These are phyloP conservation scores for Zele albiditarsus DNA, from an alignment of 2,888 invertebrate species.

Conservation along the genomic window DNA sequence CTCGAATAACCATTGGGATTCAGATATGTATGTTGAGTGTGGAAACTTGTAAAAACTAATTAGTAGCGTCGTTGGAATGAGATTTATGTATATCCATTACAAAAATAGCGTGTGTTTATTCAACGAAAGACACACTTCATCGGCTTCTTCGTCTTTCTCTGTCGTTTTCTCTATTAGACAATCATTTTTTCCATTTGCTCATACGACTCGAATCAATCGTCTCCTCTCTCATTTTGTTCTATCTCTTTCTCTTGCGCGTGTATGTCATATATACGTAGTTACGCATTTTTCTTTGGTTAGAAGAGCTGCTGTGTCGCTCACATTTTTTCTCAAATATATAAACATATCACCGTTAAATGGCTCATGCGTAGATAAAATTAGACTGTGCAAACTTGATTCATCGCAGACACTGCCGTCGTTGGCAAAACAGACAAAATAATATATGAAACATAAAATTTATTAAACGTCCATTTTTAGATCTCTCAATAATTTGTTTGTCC, in stretches of 20 bases:
- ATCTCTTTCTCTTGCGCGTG: slow-evolving; percentile 13
- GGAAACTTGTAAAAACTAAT: slow-evolving; percentile 59
- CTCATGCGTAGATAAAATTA: slow-evolving; percentile 44
- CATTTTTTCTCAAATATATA: not conserved
- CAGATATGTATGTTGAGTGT: slow-evolving; percentile 4
- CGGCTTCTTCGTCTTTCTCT: slow-evolving; percentile 33
- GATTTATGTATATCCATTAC: slow-evolving; percentile 41
- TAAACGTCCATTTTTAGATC: slow-evolving; percentile 3
- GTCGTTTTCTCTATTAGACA: slow-evolving; percentile 14
- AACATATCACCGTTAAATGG: slow-evolving; percentile 5
- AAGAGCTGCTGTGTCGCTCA: not conserved
- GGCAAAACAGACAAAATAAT: slow-evolving; percentile 38
- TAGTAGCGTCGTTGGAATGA: slow-evolving; percentile 46
- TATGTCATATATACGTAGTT: not conserved
- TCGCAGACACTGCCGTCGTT: slow-evolving; percentile 44
- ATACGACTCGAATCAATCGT: slow-evolving; percentile 15
- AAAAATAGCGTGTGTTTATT: slow-evolving; percentile 54
- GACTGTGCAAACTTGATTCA: slow-evolving; percentile 51
- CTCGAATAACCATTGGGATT: not conserved
- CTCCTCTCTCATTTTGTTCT: not conserved
- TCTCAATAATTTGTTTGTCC: slow-evolving; percentile 2
- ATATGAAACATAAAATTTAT: slow-evolving; percentile 35
- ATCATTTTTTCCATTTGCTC: not conserved
- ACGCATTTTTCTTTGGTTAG: not conserved
- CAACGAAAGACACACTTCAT: slow-evolving; percentile 42